These are phyloP conservation scores for Lymantria dispar DNA, from an alignment of 2,888 invertebrate genomes.

Conservation along the genomic window DNA sequence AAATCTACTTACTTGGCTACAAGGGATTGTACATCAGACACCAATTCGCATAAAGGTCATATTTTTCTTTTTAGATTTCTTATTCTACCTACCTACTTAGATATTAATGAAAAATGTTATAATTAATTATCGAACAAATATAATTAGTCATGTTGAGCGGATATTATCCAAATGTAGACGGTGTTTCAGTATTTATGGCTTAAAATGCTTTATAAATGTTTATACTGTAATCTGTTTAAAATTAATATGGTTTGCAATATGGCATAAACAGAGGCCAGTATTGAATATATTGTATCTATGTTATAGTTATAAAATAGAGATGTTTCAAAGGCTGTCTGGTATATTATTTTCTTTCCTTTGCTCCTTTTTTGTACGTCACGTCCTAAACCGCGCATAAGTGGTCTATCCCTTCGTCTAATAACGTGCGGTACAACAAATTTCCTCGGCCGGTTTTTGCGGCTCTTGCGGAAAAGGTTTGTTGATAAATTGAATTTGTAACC, in stretches of 20 bases:
- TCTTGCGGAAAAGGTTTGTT: no score
- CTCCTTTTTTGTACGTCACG: not conserved
- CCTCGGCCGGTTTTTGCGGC: no score
- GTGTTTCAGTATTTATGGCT: constrained; percentile 15
- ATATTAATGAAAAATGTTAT: constrained; percentile 7
- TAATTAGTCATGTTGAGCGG: constrained; percentile 8
- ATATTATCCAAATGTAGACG: constrained; percentile 18
- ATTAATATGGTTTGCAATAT: constrained; percentile 26
- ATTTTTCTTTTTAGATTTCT: not conserved
- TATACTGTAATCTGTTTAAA: not conserved
- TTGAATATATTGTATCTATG: constrained; percentile 14
- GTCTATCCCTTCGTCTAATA: no score
- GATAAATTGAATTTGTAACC: no score
- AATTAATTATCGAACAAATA: constrained; percentile 25
- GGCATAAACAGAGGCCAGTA: constrained; percentile 30
- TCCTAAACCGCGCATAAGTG: no score
- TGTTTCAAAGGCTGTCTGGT: not conserved
- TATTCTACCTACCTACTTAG: not conserved
- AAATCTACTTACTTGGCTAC: no score
- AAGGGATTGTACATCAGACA: no score
- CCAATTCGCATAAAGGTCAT: not conserved
- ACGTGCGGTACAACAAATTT: no score
- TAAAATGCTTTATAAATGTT: constrained; percentile 30
- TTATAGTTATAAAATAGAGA: constrained; percentile 45
- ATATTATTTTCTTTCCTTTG: constrained; percentile 7